Percentiles rank a stretch among this genome's conserved stretches.
These are phyloP conservation scores for Cantharis flavilabris DNA, from an alignment of 2,888 invertebrate genomes.

Conservation along the genomic window DNA sequence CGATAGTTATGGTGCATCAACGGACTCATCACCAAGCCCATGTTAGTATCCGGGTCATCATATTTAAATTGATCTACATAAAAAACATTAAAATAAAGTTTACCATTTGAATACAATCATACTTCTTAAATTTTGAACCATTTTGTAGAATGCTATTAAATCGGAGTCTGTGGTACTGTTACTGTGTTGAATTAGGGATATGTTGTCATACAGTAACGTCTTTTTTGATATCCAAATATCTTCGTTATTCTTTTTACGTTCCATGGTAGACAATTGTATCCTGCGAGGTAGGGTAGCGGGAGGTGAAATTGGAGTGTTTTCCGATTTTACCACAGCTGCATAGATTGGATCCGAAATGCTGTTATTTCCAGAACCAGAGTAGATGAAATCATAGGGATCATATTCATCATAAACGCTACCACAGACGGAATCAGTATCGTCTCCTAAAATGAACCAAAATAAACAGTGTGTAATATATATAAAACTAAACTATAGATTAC, in stretches of 20 bases:
- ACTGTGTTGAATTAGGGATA: constrained; percentile 65
- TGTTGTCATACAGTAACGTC: constrained; percentile 73
- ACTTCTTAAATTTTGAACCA: constrained; percentile 82
- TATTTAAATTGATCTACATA: constrained; percentile 71
- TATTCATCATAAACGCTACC: constrained; percentile 75
- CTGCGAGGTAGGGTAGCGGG: constrained; percentile 64
- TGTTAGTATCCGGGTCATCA: constrained; percentile 78
- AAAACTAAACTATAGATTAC: constrained; percentile 37
- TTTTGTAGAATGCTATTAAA: constrained; percentile 78
- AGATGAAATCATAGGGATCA: constrained; percentile 79
- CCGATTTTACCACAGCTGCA: constrained; percentile 66
- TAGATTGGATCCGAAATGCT: constrained; percentile 71
- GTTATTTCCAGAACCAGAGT: constrained; percentile 65
- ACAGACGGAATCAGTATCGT: constrained; percentile 62
- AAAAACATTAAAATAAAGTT: constrained; percentile 7
- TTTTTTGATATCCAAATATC: constrained; percentile 57
- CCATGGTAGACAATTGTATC: constrained; percentile 58
- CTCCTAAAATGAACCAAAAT: constrained; percentile 45
- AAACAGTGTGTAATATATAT: no score
- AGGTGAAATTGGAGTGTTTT: constrained; percentile 57
- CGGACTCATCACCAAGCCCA: constrained; percentile 87
- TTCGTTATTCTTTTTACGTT: constrained; percentile 48
- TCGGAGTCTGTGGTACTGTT: constrained; percentile 66
- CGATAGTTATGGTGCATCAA: constrained; percentile 79
- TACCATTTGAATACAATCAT: constrained; percentile 47